Conservation (phyloP, 2,888 invertebrate species). For the Nomada ruficornis region DNA sequence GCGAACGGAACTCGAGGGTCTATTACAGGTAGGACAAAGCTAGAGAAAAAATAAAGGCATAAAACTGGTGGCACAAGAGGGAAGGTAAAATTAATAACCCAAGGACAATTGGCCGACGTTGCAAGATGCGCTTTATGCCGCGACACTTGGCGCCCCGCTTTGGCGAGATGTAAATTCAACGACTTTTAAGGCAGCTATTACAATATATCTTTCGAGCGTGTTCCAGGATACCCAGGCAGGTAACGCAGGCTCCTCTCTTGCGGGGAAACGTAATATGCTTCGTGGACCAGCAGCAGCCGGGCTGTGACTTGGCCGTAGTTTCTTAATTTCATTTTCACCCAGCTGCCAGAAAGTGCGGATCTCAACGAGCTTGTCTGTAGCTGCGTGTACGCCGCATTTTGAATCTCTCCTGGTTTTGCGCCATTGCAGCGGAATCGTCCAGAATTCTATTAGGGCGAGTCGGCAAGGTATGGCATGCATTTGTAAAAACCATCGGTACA, state of each 20-base stretch:
- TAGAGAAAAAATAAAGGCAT: background rate
- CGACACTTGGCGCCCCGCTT: slow-evolving; percentile 48
- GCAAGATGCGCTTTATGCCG: slow-evolving; percentile 53
- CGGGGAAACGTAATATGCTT: slow-evolving; percentile 58
- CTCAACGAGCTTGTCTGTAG: slow-evolving; percentile 33
- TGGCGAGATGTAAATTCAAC: slow-evolving; percentile 63
- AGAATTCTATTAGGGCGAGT: background rate
- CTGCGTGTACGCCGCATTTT: slow-evolving; percentile 29
- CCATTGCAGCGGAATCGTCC: background rate
- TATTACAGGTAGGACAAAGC: slow-evolving; percentile 6
- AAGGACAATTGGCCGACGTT: slow-evolving; percentile 66
- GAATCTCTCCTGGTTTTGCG: slow-evolving; percentile 17
- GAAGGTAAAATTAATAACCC: slow-evolving; percentile 70
- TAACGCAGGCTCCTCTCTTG: slow-evolving; percentile 22
- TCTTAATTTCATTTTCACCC: slow-evolving; percentile 67
- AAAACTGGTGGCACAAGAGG: slow-evolving; percentile 26
- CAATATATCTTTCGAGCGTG: slow-evolving; percentile 53
- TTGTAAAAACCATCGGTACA: no score
- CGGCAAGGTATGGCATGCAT: no score
- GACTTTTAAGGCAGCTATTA: slow-evolving; percentile 63
- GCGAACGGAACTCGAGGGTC: background rate
- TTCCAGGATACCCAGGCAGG: slow-evolving; percentile 33
- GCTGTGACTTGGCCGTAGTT: slow-evolving; percentile 44
- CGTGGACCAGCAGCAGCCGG: slow-evolving; percentile 31
- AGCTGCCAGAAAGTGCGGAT: slow-evolving; percentile 26